These are phyloP conservation scores for Nanorana parkeri DNA, from an alignment of 2,113 vertebrate species.

Conservation along the genomic window DNA sequence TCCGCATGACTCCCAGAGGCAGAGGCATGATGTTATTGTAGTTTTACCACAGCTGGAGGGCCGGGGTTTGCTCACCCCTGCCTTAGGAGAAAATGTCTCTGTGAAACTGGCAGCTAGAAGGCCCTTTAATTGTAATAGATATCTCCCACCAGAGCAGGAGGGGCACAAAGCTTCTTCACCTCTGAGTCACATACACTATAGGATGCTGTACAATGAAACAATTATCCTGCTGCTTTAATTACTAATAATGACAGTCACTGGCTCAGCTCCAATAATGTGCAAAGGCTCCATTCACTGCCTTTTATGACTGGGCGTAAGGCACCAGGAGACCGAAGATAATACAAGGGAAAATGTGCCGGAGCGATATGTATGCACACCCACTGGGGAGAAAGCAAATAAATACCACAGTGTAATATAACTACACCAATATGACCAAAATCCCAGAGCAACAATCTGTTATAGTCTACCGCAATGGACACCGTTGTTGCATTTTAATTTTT, in stretches of 20 bases:
- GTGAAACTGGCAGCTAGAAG: conserved; percentile 5
- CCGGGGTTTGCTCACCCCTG: too few species aligned
- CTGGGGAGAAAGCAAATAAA: not conserved
- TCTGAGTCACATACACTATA: not conserved
- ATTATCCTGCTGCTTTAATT: conserved; percentile 42
- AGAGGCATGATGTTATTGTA: too few species aligned
- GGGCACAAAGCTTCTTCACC: not conserved
- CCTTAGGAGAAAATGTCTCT: too few species aligned
- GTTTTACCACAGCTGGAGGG: too few species aligned
- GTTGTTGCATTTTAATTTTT: too few species aligned
- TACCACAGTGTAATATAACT: not conserved
- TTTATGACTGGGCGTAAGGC: not conserved
- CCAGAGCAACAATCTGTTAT: not conserved
- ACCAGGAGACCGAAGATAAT: not conserved
- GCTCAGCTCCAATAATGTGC: not conserved
- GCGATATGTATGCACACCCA: not conserved
- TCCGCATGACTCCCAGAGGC: too few species aligned
- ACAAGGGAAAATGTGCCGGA: not conserved
- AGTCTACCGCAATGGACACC: too few species aligned
- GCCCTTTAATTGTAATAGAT: conserved; percentile 24
- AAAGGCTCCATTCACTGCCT: not conserved
- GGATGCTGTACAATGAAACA: conserved; percentile 9
- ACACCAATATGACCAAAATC: not conserved
- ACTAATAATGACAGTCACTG: conserved; percentile 15
- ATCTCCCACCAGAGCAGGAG: conserved; percentile 17